Evolutionary conservation across 2,888 invertebrate species (phyloP).

Genomic region (Lepidochitona cinerea): DNA sequence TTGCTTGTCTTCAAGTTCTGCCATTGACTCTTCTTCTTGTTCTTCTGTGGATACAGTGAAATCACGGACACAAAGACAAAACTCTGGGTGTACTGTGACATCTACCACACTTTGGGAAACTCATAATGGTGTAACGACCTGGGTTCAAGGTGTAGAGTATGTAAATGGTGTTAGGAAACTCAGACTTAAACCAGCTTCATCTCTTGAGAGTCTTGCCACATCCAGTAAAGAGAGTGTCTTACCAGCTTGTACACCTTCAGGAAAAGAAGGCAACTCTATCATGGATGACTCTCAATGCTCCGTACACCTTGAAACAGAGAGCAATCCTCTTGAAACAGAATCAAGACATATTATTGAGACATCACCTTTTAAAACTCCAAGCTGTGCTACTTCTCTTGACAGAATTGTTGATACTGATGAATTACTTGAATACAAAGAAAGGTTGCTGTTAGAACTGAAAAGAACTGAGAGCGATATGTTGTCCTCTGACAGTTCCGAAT

Average conservation of each 20-base stretch:
- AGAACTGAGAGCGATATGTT: too few relatives aligned
- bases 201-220: neutral
- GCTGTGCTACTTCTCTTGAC: neutral
- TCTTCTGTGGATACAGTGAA: neutral
- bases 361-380: neutral
- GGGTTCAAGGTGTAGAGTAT: neutral
- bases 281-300: too few relatives aligned
- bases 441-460: too few relatives aligned
- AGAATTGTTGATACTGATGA: neutral
- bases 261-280: too few relatives aligned
- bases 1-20: neutral
- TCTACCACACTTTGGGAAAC: neutral
- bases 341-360: too few relatives aligned
- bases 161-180: neutral
- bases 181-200: neutral
- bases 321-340: too few relatives aligned
- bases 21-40: neutral
- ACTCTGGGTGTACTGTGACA: neutral
- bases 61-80: neutral
- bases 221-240: neutral
- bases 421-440: too few relatives aligned
- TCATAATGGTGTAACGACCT: neutral
- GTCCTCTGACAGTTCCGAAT: too few relatives aligned
- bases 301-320: too few relatives aligned
- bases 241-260: too few relatives aligned